Conservation (phyloP, 2,888 invertebrate genomes). For the Megaustenia siamemsis region DNA sequence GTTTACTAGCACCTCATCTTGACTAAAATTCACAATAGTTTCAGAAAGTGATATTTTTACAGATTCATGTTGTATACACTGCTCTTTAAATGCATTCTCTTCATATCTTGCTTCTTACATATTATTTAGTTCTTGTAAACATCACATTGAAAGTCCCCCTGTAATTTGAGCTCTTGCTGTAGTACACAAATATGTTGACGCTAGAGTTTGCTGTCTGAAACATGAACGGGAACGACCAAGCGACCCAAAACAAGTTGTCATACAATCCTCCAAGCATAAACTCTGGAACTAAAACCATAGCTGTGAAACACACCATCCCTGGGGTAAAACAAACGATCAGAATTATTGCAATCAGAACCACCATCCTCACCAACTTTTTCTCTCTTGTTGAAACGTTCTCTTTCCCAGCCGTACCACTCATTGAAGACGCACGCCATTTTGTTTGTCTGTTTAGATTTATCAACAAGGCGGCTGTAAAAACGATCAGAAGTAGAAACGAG, state of each 20-base stretch:
- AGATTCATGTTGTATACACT: no score
- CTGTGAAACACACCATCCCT: slow-evolving; percentile 9
- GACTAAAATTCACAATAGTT: no score
- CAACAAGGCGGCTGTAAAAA: slow-evolving; percentile 14
- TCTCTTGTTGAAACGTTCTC: background rate
- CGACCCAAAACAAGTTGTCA: slow-evolving; percentile 27
- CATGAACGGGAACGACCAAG: slow-evolving; percentile 40
- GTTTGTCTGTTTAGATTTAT: slow-evolving; percentile 16
- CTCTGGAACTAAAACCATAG: slow-evolving; percentile 3
- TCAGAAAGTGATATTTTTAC: no score
- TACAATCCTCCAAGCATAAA: slow-evolving; percentile 7
- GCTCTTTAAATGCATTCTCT: no score
- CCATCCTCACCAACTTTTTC: slow-evolving; percentile 10
- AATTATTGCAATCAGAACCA: background rate
- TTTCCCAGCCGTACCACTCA: background rate
- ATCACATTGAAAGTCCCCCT: slow-evolving; percentile 20
- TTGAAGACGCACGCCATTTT: slow-evolving; percentile 24
- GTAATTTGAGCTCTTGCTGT: slow-evolving; percentile 49
- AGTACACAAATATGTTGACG: slow-evolving; percentile 52
- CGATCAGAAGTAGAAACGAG: slow-evolving; percentile 13
- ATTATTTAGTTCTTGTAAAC: background rate
- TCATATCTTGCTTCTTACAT: no score
- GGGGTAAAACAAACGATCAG: slow-evolving; percentile 41
- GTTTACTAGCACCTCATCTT: no score
- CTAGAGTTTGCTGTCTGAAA: slow-evolving; percentile 35